Percentiles rank a stretch among this genome's conserved stretches.
These are phyloP conservation scores for Pristionchus exspectatus DNA, from an alignment of 2,888 invertebrate species.

Conservation along the genomic window DNA sequence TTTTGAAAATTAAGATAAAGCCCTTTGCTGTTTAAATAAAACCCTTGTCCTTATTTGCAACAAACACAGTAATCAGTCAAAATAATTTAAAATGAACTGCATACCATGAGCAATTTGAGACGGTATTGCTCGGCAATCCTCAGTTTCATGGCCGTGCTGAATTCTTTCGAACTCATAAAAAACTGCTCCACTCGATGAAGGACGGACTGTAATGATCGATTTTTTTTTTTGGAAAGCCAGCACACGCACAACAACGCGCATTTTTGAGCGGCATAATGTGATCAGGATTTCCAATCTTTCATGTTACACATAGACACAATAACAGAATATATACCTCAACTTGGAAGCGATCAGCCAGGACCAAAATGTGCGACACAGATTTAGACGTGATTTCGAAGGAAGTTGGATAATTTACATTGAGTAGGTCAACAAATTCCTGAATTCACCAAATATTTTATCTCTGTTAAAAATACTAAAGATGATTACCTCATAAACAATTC, in stretches of 20 bases:
- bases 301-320: background rate
- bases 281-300: background rate
- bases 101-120: background rate
- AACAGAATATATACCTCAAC: background rate
- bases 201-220: background rate
- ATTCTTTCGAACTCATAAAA: background rate
- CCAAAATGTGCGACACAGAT: background rate
- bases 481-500: background rate
- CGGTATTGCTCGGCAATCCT: background rate
- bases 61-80: too few species aligned
- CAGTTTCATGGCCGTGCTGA: background rate
- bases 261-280: too few species aligned
- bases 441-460: background rate
- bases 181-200: background rate
- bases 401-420: background rate
- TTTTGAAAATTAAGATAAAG: background rate
- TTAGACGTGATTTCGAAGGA: background rate
- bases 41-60: too few species aligned
- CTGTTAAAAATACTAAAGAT: background rate
- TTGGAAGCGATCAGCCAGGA: background rate
- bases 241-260: too few species aligned
- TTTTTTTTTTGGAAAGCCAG: too few species aligned
- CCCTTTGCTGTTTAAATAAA: too few species aligned
- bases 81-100: background rate
- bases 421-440: background rate